Evolutionary conservation across 53 echinoderm and acorn worm species (phyloP).

Genomic region (Paracentrotus lividus): DNA sequence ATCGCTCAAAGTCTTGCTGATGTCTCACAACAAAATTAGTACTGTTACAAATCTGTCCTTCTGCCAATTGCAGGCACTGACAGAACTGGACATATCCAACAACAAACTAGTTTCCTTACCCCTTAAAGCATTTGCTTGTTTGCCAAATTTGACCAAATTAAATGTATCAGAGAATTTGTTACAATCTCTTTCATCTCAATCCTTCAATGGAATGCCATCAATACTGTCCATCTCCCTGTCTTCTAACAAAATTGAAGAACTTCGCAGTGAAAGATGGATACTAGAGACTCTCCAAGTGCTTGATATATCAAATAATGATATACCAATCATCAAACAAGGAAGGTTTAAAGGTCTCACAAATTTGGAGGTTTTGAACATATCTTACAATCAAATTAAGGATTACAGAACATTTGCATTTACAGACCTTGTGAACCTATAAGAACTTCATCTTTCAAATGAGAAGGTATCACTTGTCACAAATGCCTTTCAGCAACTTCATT

Average conservation of each 20-base stretch:
- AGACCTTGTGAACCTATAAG: neutral
- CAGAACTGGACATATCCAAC: constrained; percentile 10
- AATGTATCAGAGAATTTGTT: neutral
- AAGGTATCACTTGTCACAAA: neutral
- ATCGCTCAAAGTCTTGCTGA: neutral
- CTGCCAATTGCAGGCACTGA: neutral
- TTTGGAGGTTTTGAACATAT: neutral
- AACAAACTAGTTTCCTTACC: neutral
- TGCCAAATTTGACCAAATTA: neutral
- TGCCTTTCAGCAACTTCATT: neutral
- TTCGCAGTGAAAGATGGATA: neutral
- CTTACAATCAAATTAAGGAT: neutral
- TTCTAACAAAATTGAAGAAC: neutral
- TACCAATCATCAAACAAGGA: neutral
- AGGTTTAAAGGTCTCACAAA: neutral
- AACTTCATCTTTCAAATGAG: neutral
- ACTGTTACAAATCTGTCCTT: neutral
- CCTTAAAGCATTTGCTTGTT: neutral
- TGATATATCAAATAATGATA: neutral
- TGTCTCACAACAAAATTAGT: neutral
- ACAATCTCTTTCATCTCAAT: neutral
- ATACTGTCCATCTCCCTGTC: neutral
- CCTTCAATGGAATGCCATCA: neutral
- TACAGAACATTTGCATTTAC: neutral
- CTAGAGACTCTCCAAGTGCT: neutral